Evolutionary conservation across 2,888 invertebrate genomes (phyloP), one percentile per base, ranked within the genome.

Genomic region (Meghimatium bilineatum): DNA sequence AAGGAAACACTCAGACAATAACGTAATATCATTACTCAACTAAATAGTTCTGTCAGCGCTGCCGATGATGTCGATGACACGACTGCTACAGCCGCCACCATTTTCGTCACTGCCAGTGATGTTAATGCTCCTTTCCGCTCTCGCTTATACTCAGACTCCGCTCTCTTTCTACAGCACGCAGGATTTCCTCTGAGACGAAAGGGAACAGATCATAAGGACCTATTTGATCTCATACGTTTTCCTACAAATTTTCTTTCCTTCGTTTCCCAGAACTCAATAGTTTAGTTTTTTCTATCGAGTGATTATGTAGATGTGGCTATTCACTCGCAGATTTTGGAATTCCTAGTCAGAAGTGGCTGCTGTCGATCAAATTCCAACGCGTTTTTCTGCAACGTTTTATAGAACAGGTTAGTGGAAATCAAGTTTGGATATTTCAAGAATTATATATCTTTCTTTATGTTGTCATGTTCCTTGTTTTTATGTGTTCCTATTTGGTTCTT

Each of bases 91-190:
- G 23, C 20, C 56, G 2, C 56, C 56, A 56, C 56, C 56, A 23
- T 23, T 56, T 8, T 29, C 63, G 63, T 63, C 63, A 63, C 63
- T 63, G 10, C 63, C 63, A 2, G n/a, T n/a, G 63, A 29, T 63
- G n/a, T 3, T 63, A 63, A 63, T 63, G 63, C 63, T 63, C n/a
- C 63, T 23, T 63, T 63, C n/a, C n/a, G 29, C n/a, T 63, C 63
- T 63, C 63, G 26, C 63, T 63, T 29, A 63, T 63, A 63, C 63
- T n/a, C n/a, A 63, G 29, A 63, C 5, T 29, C 63, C 63, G 29
- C 63, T 63, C 63, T 8, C 63, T 63, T 63, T 63, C 63, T 63
- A n/a, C 63, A n/a, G 63, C 63, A 63, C 63, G 63, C 26, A 26
- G 23, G 56, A 29, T 29, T 63, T 63, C n/a, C 29, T 63, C 63